These are phyloP conservation scores for Melieria crassipennis DNA, from an alignment of 2,888 invertebrate genomes.

Conservation along the genomic window DNA sequence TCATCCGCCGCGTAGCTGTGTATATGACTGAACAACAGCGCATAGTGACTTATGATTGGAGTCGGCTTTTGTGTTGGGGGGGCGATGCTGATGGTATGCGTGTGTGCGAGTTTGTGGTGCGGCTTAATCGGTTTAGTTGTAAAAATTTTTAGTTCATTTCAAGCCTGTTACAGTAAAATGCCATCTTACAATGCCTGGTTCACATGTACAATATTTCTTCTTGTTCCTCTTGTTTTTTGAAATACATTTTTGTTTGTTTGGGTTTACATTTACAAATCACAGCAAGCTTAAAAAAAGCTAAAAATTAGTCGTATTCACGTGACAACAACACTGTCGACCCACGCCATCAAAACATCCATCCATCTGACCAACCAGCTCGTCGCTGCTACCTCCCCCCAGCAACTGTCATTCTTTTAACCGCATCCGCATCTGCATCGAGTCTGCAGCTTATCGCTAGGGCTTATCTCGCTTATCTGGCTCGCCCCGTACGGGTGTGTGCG, in stretches of 20 bases:
- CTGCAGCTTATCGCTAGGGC: not conserved
- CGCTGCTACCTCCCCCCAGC: too few species aligned
- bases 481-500: not conserved
- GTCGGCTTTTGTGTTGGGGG: not conserved
- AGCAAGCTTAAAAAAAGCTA: conserved; percentile 39
- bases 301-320: conserved; percentile 29
- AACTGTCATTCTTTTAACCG: not conserved
- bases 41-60: too few species aligned
- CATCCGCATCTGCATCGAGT: too few species aligned
- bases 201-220: not conserved
- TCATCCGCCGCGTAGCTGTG: too few species aligned
- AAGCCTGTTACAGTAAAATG: conserved; percentile 17
- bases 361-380: not conserved
- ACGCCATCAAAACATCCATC: not conserved
- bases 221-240: not conserved
- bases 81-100: too few species aligned
- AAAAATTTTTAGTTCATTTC: conserved; percentile 26
- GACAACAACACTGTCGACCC: not conserved
- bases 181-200: not conserved
- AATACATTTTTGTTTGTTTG: conserved; percentile 9
- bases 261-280: conserved; percentile 44
- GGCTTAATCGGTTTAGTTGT: not conserved
- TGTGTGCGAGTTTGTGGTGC: too few species aligned
- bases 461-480: not conserved
- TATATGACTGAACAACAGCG: too few species aligned